Evolutionary conservation across 2,888 invertebrate genomes (phyloP), one percentile per base, ranked within the genome.

Genomic region (Phengaris alcon): DNA sequence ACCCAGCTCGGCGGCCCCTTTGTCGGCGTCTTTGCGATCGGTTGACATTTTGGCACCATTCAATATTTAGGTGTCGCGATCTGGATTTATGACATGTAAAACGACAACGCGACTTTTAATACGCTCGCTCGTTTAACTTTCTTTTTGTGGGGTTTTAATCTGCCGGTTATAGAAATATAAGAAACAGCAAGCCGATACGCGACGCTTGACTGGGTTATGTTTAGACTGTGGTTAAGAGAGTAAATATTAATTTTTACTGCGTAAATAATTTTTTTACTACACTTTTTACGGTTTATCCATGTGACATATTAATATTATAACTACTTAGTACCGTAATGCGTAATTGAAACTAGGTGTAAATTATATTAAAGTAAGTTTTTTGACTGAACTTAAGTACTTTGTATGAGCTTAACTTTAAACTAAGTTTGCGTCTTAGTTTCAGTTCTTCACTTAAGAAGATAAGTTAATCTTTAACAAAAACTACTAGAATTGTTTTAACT

Each of bases 1-100:
- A 93, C 93, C 93, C 93, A 93, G 87, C 77, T 89, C 78, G 93
- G 91, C 92, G 91, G 91, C 80, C 55, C 81, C 87, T 90, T 92
- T 92, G 93, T 90, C 93, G 93, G 93, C 84, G 51, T 83, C 91
- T 93, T 93, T 93, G 88, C 88, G 83, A 83, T 86, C 87, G 86
- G 90, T 90, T 93, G 93, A 93, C 93, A 93, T 91, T 93, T 93
- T 93, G 93, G 89, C 93, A 93, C 93, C 89, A 93, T 93, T 91
- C 93, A 93, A 90, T 92, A 91, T 90, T 91, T 92, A 88, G 91
- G 91, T 90, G 89, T 90, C 87, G 89, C 90, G 89, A 89, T 88
- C 85, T 88, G 88, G 89, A 93, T 93, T 93, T 93, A 93, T 90
- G 91, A 86, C 86, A 85, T 83, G 86, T 84, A 87, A 86, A 87